Evolutionary conservation across 2,113 vertebrate species (phyloP).

Genomic region (Sterrhoptilus dennistouni): DNA sequence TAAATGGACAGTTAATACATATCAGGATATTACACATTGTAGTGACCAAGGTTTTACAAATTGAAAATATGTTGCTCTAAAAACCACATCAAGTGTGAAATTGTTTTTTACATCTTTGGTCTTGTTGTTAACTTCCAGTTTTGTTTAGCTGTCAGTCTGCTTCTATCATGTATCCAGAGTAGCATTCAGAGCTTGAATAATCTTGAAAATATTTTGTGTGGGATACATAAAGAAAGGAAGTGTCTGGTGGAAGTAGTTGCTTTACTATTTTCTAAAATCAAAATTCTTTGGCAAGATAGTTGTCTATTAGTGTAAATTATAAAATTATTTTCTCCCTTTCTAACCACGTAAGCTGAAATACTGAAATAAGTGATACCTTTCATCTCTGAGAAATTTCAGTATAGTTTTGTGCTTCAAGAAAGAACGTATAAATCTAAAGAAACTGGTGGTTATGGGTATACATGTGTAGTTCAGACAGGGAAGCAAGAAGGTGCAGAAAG

Average conservation of each 20-base stretch:
- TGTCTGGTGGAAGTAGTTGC: not conserved
- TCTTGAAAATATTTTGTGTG: not conserved
- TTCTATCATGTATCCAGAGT: not conserved
- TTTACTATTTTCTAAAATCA: not conserved
- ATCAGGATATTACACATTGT: not conserved
- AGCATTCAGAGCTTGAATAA: not conserved
- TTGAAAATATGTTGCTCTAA: not conserved
- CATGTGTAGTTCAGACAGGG: accelerated
- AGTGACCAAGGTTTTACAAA: not conserved
- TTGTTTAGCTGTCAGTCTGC: not conserved
- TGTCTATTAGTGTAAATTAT: not conserved
- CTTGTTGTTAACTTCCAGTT: not conserved
- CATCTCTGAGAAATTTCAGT: not conserved
- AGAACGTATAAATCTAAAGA: not conserved
- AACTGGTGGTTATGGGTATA: not conserved
- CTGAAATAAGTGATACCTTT: not conserved
- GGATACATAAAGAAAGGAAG: not conserved
- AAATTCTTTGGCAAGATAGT: not conserved
- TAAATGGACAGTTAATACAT: not conserved
- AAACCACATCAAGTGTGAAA: not conserved
- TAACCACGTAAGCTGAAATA: not conserved
- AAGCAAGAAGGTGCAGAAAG: not conserved
- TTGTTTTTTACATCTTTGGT: not conserved
- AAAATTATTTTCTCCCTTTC: not conserved
- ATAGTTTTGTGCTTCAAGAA: not conserved